These are phyloP conservation scores for Nothoprocta perdicaria DNA, from an alignment of 2,113 vertebrate genomes.

Conservation along the genomic window DNA sequence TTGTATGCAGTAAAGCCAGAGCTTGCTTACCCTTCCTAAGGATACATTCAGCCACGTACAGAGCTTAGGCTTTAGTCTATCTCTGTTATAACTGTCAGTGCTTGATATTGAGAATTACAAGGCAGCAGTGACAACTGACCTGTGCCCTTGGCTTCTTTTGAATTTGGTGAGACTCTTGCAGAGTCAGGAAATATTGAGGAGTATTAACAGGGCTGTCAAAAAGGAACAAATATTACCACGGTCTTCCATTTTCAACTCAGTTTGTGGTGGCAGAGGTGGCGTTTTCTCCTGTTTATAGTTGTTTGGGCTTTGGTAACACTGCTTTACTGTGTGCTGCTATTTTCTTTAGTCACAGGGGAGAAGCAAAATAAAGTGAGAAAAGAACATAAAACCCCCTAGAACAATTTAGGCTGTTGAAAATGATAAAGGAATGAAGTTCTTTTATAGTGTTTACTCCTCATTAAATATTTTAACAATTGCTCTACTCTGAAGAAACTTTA, in stretches of 20 bases:
- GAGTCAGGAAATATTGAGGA: not conserved
- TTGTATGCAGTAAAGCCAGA: not conserved
- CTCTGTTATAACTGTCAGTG: not conserved
- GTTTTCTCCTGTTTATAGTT: not conserved
- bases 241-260: not conserved
- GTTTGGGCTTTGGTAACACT: not conserved
- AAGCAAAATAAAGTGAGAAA: slow-evolving; percentile 5
- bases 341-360: not conserved
- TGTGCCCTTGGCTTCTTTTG: not conserved
- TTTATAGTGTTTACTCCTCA: not conserved
- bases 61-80: not conserved
- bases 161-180: not conserved
- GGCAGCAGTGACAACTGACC: not conserved
- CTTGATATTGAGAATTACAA: not conserved
- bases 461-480: slow-evolving; percentile 12
- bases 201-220: not conserved
- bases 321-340: not conserved
- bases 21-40: not conserved
- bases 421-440: not conserved
- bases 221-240: not conserved
- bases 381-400: not conserved
- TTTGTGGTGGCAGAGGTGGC: not conserved
- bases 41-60: not conserved
- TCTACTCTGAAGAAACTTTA: not conserved
- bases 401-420: not conserved